A percentile compares a stretch with the other conserved stretches of the same genome.
Evolutionary conservation across 1,140 invertebrate genomes (phyloP).

Genomic region (Drosophila busckii): DNA sequence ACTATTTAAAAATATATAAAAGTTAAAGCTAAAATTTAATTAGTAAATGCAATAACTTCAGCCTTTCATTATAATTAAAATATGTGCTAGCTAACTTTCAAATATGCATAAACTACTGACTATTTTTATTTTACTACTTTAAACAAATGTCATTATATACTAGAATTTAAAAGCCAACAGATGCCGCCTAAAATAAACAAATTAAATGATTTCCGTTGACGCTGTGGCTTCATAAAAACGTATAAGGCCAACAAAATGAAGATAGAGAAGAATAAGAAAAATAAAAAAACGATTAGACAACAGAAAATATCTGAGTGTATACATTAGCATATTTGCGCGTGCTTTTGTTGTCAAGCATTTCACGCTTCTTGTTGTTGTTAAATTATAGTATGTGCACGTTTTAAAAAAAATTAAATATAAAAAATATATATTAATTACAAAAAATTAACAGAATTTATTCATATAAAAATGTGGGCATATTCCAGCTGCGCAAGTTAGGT

Average conservation of each 20-base stretch:
- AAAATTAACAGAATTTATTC: too few relatives aligned
- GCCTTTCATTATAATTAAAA: too few relatives aligned
- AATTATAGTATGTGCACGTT: slow-evolving; percentile 1
- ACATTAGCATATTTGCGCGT: slow-evolving; percentile 51
- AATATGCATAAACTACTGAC: too few relatives aligned
- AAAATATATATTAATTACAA: too few relatives aligned
- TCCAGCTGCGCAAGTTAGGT: too few relatives aligned
- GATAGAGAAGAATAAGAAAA: slow-evolving; percentile 19
- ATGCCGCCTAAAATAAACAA: slow-evolving; percentile 9
- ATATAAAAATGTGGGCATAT: too few relatives aligned
- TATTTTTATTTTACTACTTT: slow-evolving; percentile 18
- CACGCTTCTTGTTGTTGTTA: slow-evolving; percentile 6
- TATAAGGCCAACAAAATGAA: slow-evolving; percentile 25
- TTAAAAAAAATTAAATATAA: too few relatives aligned
- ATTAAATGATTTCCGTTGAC: slow-evolving; percentile 29
- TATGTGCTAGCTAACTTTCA: too few relatives aligned
- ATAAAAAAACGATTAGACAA: slow-evolving; percentile 40
- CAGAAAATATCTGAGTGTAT: slow-evolving; percentile 23
- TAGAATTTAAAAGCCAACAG: slow-evolving; percentile 26
- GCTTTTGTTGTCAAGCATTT: slow-evolving; percentile 35
- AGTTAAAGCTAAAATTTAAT: too few relatives aligned
- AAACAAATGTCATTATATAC: slow-evolving; percentile 6
- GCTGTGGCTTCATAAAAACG: slow-evolving; percentile 23
- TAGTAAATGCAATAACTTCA: too few relatives aligned
- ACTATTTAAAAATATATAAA: too few relatives aligned